Evolutionary conservation across 2,888 invertebrate genomes (phyloP), one percentile per base, ranked within the genome.

Genomic region (Drosophila seclusa): DNA sequence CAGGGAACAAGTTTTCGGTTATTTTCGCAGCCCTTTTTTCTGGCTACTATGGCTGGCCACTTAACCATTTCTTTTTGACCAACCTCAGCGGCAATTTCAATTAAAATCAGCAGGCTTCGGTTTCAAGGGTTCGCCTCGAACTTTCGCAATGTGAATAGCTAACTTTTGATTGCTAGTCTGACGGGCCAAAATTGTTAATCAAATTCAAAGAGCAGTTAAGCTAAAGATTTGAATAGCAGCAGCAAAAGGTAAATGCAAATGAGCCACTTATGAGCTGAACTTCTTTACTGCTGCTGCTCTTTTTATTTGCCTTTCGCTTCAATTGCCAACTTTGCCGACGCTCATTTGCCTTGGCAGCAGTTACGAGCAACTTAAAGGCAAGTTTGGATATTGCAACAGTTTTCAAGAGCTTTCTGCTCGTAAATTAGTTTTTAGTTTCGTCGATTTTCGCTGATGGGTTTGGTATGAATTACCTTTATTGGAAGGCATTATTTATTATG

Each of bases 371-470:
- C 50, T 34, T 65, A 27, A 21, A 13, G 48, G 6, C 58, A 65
- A 73, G 27, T 77, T 38, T 10, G 53, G 21, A 63, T 36, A 50
- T 74, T 62, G 70, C 61, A 54, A 57, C 66, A 79, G 57, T 61
- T 67, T 70, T 66, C 45, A 52, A 64, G 76, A 68, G 69, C 52
- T 67, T 75, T 77, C 49, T 75, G 66, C 60, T 60, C 58, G 68
- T 68, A 76, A 82, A 76, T 82, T 70, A 71, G 68, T 82, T 80
- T 73, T 74, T 53, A 82, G 76, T 73, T 80, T 71, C 62, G 64
- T 63, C 65, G 65, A 82, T 68, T 66, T 58, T 34, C 58, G 24
- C 31, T 60, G 54, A 55, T 48, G 40, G 45, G 45, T 29, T 53
- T 52, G 29, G 29, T 6, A 40, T 48, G 45, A 50, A 48, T 54